phyloP scores from a whole-genome alignment of 2,888 invertebrate species.

The Lycaena phlaeas region DNA sequence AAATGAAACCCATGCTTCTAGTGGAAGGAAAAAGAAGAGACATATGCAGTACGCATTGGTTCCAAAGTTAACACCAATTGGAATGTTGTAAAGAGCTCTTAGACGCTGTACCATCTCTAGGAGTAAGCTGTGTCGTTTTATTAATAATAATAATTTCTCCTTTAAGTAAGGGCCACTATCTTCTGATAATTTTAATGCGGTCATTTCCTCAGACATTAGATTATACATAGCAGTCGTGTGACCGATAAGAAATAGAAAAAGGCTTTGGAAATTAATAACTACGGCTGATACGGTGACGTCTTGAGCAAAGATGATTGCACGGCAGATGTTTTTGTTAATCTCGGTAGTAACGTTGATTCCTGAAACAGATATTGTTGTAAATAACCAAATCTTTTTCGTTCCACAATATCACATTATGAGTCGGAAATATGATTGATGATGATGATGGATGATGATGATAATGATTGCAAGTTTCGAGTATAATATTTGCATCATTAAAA shows the following conservation, averaged over 20 bases:
- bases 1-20: background rate
- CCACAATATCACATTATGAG: too few relatives aligned
- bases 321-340: constrained; percentile 38
- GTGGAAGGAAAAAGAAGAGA: constrained; percentile 1
- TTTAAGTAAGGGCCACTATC: constrained; percentile 25
- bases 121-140: constrained; percentile 34
- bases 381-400: background rate
- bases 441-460: too few relatives aligned
- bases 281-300: constrained; percentile 35
- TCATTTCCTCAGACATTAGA: constrained; percentile 41
- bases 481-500: too few relatives aligned
- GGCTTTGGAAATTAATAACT: constrained; percentile 42
- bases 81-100: constrained; percentile 38
- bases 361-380: constrained; percentile 17
- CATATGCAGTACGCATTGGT: constrained; percentile 4
- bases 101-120: constrained; percentile 34
- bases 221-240: constrained; percentile 47
- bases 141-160: constrained; percentile 29
- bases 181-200: constrained; percentile 23
- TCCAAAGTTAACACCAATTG: constrained; percentile 25
- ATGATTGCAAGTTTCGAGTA: too few relatives aligned
- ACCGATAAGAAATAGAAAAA: constrained; percentile 41
- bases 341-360: constrained; percentile 23
- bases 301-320: constrained; percentile 28
- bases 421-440: too few relatives aligned